Percentiles rank a stretch among this genome's conserved stretches.
These are phyloP conservation scores for Danionella dracula DNA, from an alignment of 2,797 vertebrate genomes.

Conservation along the genomic window DNA sequence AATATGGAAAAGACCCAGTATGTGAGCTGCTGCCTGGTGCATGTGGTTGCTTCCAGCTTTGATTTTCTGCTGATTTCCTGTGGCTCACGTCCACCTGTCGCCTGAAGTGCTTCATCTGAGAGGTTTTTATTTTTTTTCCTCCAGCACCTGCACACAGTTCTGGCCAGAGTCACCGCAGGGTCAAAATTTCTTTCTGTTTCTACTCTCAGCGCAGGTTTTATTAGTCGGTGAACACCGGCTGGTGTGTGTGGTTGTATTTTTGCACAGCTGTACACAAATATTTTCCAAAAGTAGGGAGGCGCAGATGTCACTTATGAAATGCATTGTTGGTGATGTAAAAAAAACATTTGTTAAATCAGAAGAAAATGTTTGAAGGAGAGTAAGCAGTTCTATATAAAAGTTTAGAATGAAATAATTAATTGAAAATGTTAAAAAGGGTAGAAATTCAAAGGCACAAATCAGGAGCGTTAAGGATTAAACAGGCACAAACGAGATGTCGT, in stretches of 20 bases:
- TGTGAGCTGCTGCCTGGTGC: not conserved
- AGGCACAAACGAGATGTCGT: too few species aligned
- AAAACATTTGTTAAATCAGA: too few species aligned
- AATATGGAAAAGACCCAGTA: not conserved
- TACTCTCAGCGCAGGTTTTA: slow-evolving; percentile 7
- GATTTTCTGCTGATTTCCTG: slow-evolving; percentile 34
- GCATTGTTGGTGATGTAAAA: too few species aligned
- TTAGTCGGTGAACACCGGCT: not conserved
- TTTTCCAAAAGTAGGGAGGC: not conserved
- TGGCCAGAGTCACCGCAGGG: not conserved
- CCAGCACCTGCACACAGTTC: slow-evolving; percentile 3
- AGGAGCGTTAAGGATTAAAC: too few species aligned
- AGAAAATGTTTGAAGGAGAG: too few species aligned
- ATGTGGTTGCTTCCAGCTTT: slow-evolving; percentile 2
- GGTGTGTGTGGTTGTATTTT: not conserved
- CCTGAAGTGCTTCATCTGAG: slow-evolving; percentile 20
- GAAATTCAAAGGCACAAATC: too few species aligned
- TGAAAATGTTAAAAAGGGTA: too few species aligned
- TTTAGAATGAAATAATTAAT: too few species aligned
- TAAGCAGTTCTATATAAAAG: too few species aligned
- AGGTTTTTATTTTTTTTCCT: not conserved
- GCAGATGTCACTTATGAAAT: not conserved
- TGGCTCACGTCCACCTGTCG: slow-evolving; percentile 37
- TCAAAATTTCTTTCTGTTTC: not conserved
- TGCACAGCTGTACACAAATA: not conserved